Evolutionary conservation across 2,113 vertebrate genomes (phyloP).

Genomic region (Bubo bubo): DNA sequence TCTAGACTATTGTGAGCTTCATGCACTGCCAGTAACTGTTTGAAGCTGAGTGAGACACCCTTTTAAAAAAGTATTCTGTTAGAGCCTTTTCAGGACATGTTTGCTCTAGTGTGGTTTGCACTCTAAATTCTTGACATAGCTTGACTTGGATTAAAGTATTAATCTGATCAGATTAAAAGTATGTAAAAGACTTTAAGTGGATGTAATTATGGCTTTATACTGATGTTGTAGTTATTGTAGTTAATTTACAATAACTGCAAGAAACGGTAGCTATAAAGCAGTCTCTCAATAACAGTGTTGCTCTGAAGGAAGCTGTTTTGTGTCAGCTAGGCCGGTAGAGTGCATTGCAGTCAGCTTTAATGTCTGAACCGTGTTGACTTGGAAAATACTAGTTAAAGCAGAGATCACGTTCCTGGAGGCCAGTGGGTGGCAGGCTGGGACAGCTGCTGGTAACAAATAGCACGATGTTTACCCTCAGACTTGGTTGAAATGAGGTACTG

Average conservation of each 20-base stretch:
- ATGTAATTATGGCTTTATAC: not conserved
- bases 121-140: not conserved
- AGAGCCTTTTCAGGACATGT: not conserved
- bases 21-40: not conserved
- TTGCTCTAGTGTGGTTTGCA: not conserved
- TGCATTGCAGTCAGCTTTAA: not conserved
- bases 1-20: not conserved
- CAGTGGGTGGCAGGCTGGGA: slow-evolving; percentile 53
- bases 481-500: not conserved
- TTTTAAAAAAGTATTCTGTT: not conserved
- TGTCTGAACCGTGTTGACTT: not conserved
- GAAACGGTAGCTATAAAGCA: not conserved
- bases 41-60: not conserved
- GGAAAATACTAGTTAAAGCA: not conserved
- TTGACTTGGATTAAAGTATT: not conserved
- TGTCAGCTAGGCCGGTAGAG: not conserved
- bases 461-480: fast-evolving
- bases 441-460: not conserved
- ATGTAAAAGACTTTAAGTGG: not conserved
- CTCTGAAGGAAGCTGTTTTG: not conserved
- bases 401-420: not conserved
- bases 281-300: fast-evolving
- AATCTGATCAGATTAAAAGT: not conserved
- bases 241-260: not conserved
- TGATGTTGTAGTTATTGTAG: not conserved